phyloP scores from a whole-genome alignment of 2,888 invertebrate species.

The Rhopalosiphum nymphaeae region DNA sequence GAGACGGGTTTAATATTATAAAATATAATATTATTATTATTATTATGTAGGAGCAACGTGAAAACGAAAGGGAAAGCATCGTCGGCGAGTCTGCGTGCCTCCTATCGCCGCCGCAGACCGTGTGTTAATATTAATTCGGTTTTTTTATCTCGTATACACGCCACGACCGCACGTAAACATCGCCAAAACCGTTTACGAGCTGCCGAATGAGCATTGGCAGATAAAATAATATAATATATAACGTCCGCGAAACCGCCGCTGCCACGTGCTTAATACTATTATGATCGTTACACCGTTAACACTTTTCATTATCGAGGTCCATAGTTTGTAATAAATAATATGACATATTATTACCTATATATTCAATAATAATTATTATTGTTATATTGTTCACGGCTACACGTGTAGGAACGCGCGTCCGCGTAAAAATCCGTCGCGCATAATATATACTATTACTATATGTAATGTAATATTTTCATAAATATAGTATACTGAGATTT shows the following conservation, averaged over 20 bases:
- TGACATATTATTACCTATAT: not conserved
- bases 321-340: not conserved
- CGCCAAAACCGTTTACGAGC: slow-evolving; percentile 62
- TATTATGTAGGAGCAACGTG: not conserved
- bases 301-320: not conserved
- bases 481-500: not conserved
- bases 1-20: slow-evolving; percentile 19
- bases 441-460: not conserved
- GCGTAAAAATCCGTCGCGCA: not conserved
- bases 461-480: no score
- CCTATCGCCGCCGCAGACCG: not conserved
- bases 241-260: slow-evolving; percentile 38
- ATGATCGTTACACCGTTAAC: not conserved
- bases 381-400: not conserved
- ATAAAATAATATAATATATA: not conserved
- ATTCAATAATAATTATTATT: not conserved
- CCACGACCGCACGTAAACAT: slow-evolving; percentile 25
- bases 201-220: slow-evolving; percentile 60
- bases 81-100: not conserved
- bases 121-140: not conserved
- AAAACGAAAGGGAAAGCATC: slow-evolving; percentile 2
- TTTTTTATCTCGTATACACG: not conserved
- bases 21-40: not conserved
- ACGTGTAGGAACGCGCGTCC: not conserved
- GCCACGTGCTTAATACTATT: not conserved